Evolutionary conservation across 2,113 vertebrate genomes (phyloP), one percentile per base, ranked within the genome.

Genomic region (Bambusicola thoracicus): DNA sequence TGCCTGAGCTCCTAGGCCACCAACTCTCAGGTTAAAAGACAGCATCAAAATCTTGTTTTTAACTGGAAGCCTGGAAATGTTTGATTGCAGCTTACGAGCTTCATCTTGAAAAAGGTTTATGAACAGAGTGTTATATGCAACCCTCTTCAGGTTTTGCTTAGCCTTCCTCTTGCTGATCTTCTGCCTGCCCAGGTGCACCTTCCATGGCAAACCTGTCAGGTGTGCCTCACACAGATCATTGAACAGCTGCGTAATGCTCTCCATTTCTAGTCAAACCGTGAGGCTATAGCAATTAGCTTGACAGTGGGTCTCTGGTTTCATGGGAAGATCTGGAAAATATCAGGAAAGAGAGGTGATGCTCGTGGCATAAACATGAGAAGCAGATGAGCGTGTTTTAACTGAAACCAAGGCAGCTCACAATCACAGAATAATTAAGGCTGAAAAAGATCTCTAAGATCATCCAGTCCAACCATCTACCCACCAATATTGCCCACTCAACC

Each of bases 41-140:
- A 99, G 92, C 99, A 99, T 99, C 85, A 99, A 96, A 78, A 99
- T 94, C 97, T 98, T 99, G 97, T 99, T 99, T 75, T 98, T 98
- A 73, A 98, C 97, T 0, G 99, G 99, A 5, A 98, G 98, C 41
- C 68, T 96, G 4, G 97, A 81, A 36, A 92, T 10, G 1, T 94
- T 97, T 74, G 95, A 93, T 13, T 89, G 98, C 55, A 85, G 87
- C 75, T 82, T 90, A n/a, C 38, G 94, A 63, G 95, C 55, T 62
- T 98, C 98, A 0, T 99, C 98, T 75, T 98, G 98, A 63, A 99
- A 99, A 7, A 99, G 97, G 43, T 98, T 98, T 2, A 98, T 92
- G 79, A 99, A 98, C 13, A 99, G 97, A 1, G 98, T 96, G 12
- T 98, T 97, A 10, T 99, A 99, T 19, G 98, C 98, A 58, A 97